Evolutionary conservation across 2,888 invertebrate genomes (phyloP).

Genomic region (Camponotus fellah): DNA sequence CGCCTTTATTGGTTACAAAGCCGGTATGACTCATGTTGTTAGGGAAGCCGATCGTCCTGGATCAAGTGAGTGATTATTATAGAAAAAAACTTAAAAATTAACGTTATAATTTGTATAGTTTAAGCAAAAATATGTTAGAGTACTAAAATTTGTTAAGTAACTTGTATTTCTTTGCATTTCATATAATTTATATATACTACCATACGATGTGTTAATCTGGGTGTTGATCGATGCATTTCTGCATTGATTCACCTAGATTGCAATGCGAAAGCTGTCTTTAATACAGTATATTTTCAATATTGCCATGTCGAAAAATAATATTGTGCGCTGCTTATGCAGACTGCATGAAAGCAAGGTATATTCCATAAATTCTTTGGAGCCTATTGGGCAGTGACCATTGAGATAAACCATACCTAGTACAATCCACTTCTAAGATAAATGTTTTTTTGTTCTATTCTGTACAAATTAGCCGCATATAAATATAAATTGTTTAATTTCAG

Average conservation of each 20-base stretch:
- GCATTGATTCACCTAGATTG: slow-evolving; percentile 76
- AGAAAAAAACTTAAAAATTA: not conserved
- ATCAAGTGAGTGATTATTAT: slow-evolving; percentile 93
- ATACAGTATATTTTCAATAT: slow-evolving; percentile 87
- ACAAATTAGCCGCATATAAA: not conserved
- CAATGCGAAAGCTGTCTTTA: slow-evolving; percentile 83
- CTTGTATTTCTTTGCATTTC: slow-evolving; percentile 8
- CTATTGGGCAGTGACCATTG: slow-evolving; percentile 90
- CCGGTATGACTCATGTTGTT: slow-evolving; percentile 99
- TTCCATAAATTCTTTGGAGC: slow-evolving; percentile 92
- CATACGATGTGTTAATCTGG: slow-evolving; percentile 75
- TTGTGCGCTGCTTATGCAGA: slow-evolving; percentile 87
- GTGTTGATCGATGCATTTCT: slow-evolving; percentile 76
- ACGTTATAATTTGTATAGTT: not conserved
- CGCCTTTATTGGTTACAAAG: slow-evolving; percentile 99
- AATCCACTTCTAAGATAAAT: slow-evolving; percentile 78
- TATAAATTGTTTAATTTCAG: slow-evolving; percentile 86
- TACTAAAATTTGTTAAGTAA: not conserved
- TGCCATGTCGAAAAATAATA: slow-evolving; percentile 89
- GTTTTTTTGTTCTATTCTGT: not conserved
- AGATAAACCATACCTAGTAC: slow-evolving; percentile 91
- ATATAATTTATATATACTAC: not conserved
- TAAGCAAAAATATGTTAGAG: not conserved
- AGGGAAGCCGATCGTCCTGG: slow-evolving; percentile 99
- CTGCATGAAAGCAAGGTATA: slow-evolving; percentile 89